Conservation (phyloP, 2,113 vertebrate genomes). For the Actenoides lindsayi region DNA sequence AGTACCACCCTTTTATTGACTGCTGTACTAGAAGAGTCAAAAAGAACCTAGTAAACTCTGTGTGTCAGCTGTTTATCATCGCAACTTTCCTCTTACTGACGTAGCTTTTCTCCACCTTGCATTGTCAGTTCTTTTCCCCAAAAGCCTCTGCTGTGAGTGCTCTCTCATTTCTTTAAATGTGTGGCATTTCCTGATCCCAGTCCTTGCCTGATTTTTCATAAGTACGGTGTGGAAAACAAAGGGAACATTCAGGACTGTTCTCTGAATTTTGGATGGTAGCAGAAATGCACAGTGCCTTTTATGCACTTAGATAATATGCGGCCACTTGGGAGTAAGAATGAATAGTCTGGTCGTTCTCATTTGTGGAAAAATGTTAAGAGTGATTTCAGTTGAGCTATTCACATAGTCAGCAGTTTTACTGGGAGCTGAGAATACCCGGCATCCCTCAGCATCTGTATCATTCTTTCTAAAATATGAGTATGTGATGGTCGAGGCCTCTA, state of each 20-base stretch:
- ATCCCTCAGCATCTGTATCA: background rate
- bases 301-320: background rate
- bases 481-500: background rate
- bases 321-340: background rate
- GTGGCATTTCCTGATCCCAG: background rate
- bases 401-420: background rate
- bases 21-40: background rate
- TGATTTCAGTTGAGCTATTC: background rate
- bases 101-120: background rate
- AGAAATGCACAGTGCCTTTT: background rate
- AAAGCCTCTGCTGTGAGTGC: background rate
- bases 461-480: background rate
- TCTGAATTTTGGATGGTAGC: background rate
- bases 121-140: background rate
- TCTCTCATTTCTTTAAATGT: background rate
- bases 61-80: background rate
- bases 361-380: background rate
- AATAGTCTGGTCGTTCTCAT: background rate
- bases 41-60: background rate
- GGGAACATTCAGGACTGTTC: background rate
- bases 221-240: background rate
- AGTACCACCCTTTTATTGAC: background rate
- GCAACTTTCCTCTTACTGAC: background rate
- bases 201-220: background rate
- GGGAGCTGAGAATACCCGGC: background rate